A percentile compares a stretch with the other conserved stretches of the same genome.
These are phyloP conservation scores for Aphis craccivora DNA, from an alignment of 1,140 invertebrate genomes.

Conservation along the genomic window DNA sequence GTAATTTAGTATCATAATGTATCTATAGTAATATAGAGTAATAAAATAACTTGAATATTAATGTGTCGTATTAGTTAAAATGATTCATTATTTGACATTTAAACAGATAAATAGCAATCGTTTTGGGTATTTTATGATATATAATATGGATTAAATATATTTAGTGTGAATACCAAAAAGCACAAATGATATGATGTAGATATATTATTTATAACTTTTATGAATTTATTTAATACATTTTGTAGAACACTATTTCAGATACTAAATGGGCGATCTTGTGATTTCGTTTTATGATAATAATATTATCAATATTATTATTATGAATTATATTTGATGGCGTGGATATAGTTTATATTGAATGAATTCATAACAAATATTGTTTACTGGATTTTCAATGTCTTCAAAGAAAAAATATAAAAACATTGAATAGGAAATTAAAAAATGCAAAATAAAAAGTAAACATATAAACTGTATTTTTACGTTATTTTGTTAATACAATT, in stretches of 20 bases:
- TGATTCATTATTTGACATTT: neutral
- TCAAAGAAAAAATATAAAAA: neutral
- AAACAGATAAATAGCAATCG: neutral
- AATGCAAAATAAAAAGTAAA: neutral
- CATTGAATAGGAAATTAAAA: neutral
- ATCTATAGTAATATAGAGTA: neutral
- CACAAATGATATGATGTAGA: neutral
- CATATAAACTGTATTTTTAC: neutral
- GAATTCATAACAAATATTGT: neutral
- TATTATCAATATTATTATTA: neutral
- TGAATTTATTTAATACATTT: neutral
- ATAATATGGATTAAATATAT: neutral
- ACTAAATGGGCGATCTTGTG: neutral
- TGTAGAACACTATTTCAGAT: neutral
- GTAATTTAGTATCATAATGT: too few species aligned
- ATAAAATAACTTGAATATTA: neutral
- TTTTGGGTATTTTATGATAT: neutral
- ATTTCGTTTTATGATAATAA: neutral
- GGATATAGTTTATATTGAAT: neutral
- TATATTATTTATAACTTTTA: neutral
- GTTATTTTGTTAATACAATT: neutral
- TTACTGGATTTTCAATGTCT: neutral
- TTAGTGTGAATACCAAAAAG: neutral
- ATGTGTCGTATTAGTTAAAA: neutral
- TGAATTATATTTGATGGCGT: too few species aligned